Evolutionary conservation across 2,113 vertebrate genomes (phyloP).

Genomic region (Istiophorus platypterus): DNA sequence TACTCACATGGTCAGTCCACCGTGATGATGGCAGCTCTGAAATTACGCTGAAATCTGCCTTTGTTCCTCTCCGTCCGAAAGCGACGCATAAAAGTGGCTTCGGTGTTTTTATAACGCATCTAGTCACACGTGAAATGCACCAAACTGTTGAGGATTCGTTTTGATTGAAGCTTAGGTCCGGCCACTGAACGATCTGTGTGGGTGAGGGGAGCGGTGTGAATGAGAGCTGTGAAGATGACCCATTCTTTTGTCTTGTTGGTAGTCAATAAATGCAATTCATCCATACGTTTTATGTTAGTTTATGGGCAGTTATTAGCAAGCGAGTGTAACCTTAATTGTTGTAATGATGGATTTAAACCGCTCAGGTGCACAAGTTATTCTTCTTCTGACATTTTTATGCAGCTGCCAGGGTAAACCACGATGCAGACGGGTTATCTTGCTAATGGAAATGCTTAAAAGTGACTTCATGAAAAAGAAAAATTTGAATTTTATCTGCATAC

Average conservation of each 20-base stretch:
- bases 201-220: not conserved
- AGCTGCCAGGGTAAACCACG: not conserved
- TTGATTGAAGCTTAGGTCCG: not conserved
- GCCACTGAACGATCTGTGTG: not conserved
- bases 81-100: not conserved
- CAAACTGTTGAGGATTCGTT: not conserved
- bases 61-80: not conserved
- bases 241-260: not conserved
- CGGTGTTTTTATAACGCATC: not conserved
- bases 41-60: conserved; percentile 26
- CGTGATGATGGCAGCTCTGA: not conserved
- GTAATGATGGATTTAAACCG: too few species aligned
- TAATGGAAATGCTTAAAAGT: not conserved
- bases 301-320: not conserved
- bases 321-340: not conserved
- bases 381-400: not conserved
- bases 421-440: not conserved
- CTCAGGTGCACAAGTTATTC: not conserved
- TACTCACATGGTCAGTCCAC: not conserved
- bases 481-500: not conserved
- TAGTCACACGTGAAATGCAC: not conserved
- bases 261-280: not conserved
- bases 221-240: not conserved
- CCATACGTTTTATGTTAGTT: not conserved
- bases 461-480: not conserved